Conservation (phyloP, 2,113 vertebrate species). For the Corydoras sp. region DNA sequence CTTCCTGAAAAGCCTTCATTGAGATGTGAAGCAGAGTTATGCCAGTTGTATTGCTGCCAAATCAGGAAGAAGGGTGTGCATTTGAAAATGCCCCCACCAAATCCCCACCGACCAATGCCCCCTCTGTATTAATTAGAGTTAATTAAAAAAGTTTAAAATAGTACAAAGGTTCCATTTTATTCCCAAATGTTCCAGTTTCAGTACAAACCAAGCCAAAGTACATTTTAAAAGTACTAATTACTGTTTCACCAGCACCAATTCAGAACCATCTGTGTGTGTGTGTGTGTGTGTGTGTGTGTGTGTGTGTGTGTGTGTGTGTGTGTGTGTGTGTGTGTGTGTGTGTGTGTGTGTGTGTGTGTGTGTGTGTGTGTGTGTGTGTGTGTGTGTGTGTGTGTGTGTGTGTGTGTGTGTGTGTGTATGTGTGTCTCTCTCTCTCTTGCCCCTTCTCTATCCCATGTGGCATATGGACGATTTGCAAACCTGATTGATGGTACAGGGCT, state of each 20-base stretch:
- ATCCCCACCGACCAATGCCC: no score
- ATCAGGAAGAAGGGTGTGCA: no score
- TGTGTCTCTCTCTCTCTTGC: neutral
- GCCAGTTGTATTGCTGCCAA: no score
- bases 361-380: neutral
- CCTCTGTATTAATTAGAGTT: no score
- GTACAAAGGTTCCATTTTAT: no score
- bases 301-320: neutral
- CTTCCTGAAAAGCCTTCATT: no score
- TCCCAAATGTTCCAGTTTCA: no score
- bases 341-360: neutral
- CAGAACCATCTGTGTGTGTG: neutral
- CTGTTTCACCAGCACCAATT: neutral
- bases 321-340: neutral
- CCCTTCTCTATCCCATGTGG: neutral
- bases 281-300: neutral
- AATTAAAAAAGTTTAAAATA: no score
- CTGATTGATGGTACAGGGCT: slow-evolving; percentile 41
- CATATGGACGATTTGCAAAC: slow-evolving; percentile 31
- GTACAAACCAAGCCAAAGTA: no score
- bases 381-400: neutral
- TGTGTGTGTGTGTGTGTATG: neutral
- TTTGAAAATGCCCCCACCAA: no score
- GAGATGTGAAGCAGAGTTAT: no score
- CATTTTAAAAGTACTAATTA: no score